A percentile compares a stretch with the other conserved stretches of the same genome.
Conservation (phyloP, 2,113 vertebrate species). For the Xiphophorus hellerii region DNA sequence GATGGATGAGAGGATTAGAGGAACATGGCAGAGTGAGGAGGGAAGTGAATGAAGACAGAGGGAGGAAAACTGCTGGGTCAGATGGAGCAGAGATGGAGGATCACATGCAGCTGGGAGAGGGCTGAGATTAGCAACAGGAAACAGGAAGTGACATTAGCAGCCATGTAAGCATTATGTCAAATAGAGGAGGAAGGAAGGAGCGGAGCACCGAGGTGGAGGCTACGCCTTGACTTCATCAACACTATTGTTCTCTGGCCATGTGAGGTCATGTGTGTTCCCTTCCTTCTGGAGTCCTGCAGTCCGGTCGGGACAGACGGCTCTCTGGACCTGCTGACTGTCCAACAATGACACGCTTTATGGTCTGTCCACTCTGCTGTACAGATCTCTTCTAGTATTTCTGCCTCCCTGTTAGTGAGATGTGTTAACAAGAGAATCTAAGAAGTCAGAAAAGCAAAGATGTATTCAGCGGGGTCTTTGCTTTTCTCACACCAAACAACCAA, state of each 20-base stretch:
- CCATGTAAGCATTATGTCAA: constrained; percentile 34
- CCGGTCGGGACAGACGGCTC: too few relatives aligned
- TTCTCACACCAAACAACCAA: too few relatives aligned
- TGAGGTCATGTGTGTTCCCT: constrained; percentile 12
- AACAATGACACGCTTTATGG: too few relatives aligned
- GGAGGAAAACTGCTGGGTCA: background rate
- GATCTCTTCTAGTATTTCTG: background rate
- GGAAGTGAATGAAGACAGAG: background rate
- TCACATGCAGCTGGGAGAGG: background rate
- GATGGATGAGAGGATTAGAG: constrained; percentile 46
- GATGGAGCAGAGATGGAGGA: too few relatives aligned
- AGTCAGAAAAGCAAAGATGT: too few relatives aligned
- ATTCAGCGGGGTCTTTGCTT: too few relatives aligned
- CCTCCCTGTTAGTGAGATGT: too few relatives aligned
- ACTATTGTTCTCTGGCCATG: constrained; percentile 61
- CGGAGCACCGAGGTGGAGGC: constrained; percentile 25
- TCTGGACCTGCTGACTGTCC: too few relatives aligned
- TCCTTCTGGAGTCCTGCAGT: background rate
- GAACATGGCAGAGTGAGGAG: constrained; percentile 28
- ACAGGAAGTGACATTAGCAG: constrained; percentile 69
- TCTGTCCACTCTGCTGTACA: background rate
- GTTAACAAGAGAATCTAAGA: background rate
- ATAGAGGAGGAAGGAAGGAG: constrained; percentile 68
- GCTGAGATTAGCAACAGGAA: constrained; percentile 47
- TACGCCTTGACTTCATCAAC: constrained; percentile 32